phyloP scores from a whole-genome alignment of 2,797 vertebrate species.

The Percopsis omiscomaycus region DNA sequence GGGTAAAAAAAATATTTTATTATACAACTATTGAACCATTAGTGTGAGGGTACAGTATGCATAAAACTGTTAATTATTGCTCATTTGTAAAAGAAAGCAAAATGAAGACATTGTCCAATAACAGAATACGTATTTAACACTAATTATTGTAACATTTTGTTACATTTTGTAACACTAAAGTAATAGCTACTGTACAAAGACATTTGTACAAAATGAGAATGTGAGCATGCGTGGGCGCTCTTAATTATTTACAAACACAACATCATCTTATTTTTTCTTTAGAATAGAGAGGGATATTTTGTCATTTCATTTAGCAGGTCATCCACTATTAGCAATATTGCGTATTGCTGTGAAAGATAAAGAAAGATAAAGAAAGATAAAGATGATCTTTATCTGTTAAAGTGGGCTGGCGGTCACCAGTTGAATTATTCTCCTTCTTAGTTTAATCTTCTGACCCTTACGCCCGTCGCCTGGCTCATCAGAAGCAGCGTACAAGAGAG shows the following conservation, averaged over 20 bases:
- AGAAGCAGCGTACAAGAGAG: slow-evolving; percentile 30
- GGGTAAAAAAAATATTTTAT: no score
- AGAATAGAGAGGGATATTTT: not conserved
- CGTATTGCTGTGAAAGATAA: no score
- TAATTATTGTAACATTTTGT: not conserved
- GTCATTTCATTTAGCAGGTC: not conserved
- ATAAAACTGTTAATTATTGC: slow-evolving; percentile 4
- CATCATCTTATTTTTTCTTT: not conserved
- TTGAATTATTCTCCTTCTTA: slow-evolving; percentile 28
- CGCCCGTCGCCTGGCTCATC: slow-evolving; percentile 35
- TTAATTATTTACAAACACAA: no score
- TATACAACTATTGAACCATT: no score
- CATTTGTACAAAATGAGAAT: not conserved
- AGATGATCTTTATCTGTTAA: no score
- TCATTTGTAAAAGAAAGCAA: slow-evolving; percentile 19
- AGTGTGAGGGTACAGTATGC: slow-evolving; percentile 5
- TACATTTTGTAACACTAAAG: not conserved
- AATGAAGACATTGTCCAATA: not conserved
- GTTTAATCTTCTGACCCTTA: slow-evolving; percentile 26
- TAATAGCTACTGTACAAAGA: not conserved
- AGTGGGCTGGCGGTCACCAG: no score
- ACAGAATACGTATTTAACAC: no score
- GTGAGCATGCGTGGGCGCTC: not conserved
- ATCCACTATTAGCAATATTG: no score
- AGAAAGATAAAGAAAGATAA: no score